Evolutionary conservation across 2,888 invertebrate genomes (phyloP).

Genomic region (Dryococelus australis): DNA sequence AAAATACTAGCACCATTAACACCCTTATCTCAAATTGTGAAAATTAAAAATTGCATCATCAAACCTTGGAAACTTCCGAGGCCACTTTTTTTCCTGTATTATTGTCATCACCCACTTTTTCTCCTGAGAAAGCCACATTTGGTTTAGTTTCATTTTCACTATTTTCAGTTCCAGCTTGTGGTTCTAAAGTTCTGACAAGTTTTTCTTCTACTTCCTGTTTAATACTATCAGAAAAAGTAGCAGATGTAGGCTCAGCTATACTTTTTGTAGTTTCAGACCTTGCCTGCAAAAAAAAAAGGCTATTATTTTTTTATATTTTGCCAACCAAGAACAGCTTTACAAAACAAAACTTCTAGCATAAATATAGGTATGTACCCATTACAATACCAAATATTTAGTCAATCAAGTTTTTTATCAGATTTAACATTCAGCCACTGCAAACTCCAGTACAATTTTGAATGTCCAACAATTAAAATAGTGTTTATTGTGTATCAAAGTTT

Average conservation of each 20-base stretch:
- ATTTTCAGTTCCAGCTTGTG: neutral
- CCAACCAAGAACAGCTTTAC: too few species aligned
- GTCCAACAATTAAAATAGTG: too few species aligned
- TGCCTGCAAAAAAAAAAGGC: neutral
- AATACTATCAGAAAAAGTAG: neutral
- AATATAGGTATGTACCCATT: too few species aligned
- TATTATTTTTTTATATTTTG: too few species aligned
- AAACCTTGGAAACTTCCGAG: neutral
- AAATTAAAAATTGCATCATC: neutral
- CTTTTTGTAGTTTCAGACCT: neutral
- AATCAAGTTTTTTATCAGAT: too few species aligned
- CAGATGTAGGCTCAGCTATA: neutral
- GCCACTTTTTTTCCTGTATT: neutral
- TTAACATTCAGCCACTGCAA: too few species aligned
- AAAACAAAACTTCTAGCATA: too few species aligned
- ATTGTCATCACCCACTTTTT: neutral
- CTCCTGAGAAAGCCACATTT: neutral
- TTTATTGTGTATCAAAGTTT: too few species aligned
- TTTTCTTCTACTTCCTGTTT: neutral
- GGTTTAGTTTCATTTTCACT: neutral
- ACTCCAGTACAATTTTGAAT: too few species aligned
- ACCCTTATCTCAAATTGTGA: too few species aligned
- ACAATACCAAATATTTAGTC: too few species aligned
- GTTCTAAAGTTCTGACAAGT: neutral
- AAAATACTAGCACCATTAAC: too few species aligned